A percentile compares a stretch with the other conserved stretches of the same genome.
phyloP scores from a whole-genome alignment of 2,888 invertebrate genomes.

The Rhagonycha fulva region DNA sequence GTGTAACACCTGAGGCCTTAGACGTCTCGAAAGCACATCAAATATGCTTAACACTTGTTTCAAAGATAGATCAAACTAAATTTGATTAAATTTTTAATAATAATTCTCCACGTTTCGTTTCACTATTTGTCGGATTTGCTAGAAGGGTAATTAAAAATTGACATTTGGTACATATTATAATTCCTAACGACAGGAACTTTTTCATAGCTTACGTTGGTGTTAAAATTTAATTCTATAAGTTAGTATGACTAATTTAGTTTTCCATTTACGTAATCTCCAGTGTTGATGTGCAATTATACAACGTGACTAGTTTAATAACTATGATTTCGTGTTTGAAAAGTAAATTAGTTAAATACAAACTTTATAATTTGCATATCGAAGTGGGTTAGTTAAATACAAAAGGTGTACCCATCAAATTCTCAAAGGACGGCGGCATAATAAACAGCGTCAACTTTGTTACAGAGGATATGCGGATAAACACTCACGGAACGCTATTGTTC shows the following conservation, averaged over 20 bases:
- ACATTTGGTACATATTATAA: not conserved
- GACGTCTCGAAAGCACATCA: not conserved
- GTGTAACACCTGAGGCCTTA: not conserved
- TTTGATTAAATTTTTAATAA: not conserved
- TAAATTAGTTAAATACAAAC: constrained; percentile 3
- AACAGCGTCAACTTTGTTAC: constrained; percentile 15
- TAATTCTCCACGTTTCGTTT: not conserved
- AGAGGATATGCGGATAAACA: constrained; percentile 26
- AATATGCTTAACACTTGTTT: not conserved
- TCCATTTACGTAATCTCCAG: not conserved
- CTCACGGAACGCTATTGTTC: constrained; percentile 25
- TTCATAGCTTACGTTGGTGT: not conserved
- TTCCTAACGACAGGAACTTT: not conserved
- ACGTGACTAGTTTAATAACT: constrained; percentile 2
- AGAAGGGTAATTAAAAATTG: not conserved
- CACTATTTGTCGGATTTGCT: not conserved
- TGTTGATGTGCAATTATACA: not conserved
- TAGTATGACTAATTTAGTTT: not conserved
- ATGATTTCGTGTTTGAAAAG: constrained; percentile 2
- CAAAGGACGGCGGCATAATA: constrained; percentile 18
- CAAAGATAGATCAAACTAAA: not conserved
- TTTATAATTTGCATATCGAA: constrained; percentile 16
- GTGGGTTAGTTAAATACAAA: constrained; percentile 16
- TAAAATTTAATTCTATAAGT: not conserved
- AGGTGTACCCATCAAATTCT: constrained; percentile 17